These are phyloP conservation scores for Lepus europaeus DNA, from an alignment of 2,113 vertebrate genomes.

Conservation along the genomic window DNA sequence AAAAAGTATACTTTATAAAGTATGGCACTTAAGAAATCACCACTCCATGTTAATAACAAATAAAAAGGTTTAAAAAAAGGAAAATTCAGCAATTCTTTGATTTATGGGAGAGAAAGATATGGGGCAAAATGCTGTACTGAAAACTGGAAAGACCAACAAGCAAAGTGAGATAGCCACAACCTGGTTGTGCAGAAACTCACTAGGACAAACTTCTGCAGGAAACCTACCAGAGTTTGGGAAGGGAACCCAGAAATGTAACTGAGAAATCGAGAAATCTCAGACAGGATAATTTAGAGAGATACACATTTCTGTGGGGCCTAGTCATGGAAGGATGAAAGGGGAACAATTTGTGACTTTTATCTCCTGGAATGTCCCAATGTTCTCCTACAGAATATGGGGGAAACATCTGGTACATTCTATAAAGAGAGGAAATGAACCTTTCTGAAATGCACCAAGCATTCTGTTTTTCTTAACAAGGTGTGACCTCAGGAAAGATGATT, in stretches of 20 bases:
- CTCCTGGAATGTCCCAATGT: not conserved
- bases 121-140: not conserved
- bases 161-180: not conserved
- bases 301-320: not conserved
- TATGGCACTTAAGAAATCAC: not conserved
- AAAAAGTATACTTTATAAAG: not conserved
- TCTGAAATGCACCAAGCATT: not conserved
- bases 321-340: not conserved
- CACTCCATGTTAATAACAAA: not conserved
- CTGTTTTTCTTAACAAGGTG: not conserved
- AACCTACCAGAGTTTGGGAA: not conserved
- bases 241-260: not conserved
- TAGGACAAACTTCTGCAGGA: not conserved
- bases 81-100: not conserved
- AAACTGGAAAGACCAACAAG: not conserved
- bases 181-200: not conserved
- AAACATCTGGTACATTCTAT: not conserved
- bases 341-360: not conserved
- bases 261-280: not conserved
- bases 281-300: not conserved
- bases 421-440: not conserved
- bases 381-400: not conserved
- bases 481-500: not conserved
- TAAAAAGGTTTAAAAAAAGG: not conserved
- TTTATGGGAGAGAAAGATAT: not conserved